A percentile compares a stretch with the other conserved stretches of the same genome.
These are phyloP conservation scores for Microctenopoma lineatum DNA, from an alignment of 2,797 vertebrate species.

Conservation along the genomic window DNA sequence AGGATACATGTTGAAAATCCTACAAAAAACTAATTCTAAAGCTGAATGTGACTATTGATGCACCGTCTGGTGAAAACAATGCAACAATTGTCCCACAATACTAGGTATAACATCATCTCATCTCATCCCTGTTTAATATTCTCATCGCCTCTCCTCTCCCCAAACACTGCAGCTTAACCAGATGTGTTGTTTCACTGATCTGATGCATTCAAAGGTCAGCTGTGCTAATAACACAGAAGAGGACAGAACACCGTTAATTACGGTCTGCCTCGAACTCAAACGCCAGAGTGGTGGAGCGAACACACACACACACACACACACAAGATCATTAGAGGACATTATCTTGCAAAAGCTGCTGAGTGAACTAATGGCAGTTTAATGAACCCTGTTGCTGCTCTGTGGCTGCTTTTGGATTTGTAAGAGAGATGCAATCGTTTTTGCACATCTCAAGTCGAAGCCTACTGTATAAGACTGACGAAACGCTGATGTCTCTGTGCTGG, in stretches of 20 bases:
- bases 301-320: not conserved
- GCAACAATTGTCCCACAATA: constrained; percentile 3
- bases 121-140: constrained; percentile 42
- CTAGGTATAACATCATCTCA: constrained; percentile 4
- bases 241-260: constrained; percentile 58
- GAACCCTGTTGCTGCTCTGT: constrained; percentile 37
- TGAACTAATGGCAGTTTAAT: constrained; percentile 48
- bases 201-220: constrained; percentile 63
- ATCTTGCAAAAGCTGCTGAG: constrained; percentile 31
- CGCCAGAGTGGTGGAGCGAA: constrained; percentile 39
- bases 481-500: not conserved
- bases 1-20: constrained; percentile 16
- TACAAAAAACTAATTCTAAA: not conserved
- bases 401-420: constrained; percentile 22
- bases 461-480: constrained; percentile 20
- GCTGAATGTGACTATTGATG: constrained; percentile 13
- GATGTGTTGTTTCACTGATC: constrained; percentile 57
- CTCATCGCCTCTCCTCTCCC: constrained; percentile 17
- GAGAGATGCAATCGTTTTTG: constrained; percentile 25
- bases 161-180: constrained; percentile 43
- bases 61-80: not conserved
- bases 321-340: constrained; percentile 57
- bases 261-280: constrained; percentile 56
- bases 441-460: not conserved
- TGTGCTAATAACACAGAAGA: constrained; percentile 59